phyloP scores from a whole-genome alignment of 2,888 invertebrate genomes.

The Sarcophaga rosellei region DNA sequence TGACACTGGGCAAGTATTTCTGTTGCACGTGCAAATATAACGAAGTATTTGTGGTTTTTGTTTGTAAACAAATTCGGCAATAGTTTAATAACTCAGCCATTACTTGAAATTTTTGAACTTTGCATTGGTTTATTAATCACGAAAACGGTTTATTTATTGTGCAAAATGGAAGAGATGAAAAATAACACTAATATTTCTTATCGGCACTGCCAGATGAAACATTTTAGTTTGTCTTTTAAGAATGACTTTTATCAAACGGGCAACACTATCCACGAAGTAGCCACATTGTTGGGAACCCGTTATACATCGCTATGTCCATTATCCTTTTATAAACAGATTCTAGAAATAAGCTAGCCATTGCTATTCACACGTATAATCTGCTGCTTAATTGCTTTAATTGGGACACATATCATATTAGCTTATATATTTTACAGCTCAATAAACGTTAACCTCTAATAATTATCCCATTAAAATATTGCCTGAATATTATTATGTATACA shows the following conservation, averaged over 20 bases:
- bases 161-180: conserved; percentile 15
- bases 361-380: no score
- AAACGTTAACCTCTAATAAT: no score
- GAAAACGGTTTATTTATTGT: conserved; percentile 38
- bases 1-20: conserved; percentile 62
- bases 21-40: conserved; percentile 54
- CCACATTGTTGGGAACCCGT: background rate
- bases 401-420: no score
- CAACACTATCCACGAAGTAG: background rate
- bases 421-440: no score
- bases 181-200: conserved; percentile 37
- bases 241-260: background rate
- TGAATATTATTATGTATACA: no score
- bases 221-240: background rate
- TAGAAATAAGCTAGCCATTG: no score
- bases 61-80: conserved; percentile 57
- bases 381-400: no score
- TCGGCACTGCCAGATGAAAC: background rate
- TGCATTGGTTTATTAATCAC: background rate
- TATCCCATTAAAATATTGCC: no score
- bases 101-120: background rate
- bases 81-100: conserved; percentile 45
- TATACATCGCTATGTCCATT: no score
- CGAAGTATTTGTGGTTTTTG: conserved; percentile 43
- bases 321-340: no score